These are phyloP conservation scores for Chelmon rostratus DNA, from an alignment of 2,797 vertebrate genomes.

Conservation along the genomic window DNA sequence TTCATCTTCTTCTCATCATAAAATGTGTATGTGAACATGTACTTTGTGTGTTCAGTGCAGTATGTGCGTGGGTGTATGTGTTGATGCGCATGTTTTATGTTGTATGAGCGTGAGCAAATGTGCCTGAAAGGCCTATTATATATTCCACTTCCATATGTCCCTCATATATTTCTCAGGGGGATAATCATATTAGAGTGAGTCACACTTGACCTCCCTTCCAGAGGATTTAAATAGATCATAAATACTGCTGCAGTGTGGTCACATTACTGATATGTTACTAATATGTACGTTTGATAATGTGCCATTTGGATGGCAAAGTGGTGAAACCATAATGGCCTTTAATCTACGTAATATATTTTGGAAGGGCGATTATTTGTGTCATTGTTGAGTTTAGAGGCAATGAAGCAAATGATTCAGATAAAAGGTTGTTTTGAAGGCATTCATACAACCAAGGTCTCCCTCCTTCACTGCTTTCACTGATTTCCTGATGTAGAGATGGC, in stretches of 20 bases:
- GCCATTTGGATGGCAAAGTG: constrained; percentile 24
- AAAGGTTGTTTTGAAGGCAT: constrained; percentile 67
- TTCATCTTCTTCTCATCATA: constrained; percentile 21
- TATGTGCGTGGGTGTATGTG: constrained; percentile 40
- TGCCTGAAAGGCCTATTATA: constrained; percentile 55
- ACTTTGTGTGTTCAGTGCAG: constrained; percentile 23
- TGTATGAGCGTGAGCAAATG: constrained; percentile 56
- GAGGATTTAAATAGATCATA: constrained; percentile 73
- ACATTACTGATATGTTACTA: constrained; percentile 47
- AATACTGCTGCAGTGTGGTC: constrained; percentile 53
- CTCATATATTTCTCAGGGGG: constrained; percentile 62
- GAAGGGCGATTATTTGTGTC: constrained; percentile 47
- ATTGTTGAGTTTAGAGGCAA: constrained; percentile 51
- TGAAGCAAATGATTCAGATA: constrained; percentile 57
- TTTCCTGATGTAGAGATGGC: constrained; percentile 66
- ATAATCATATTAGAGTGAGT: constrained; percentile 74
- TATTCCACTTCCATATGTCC: constrained; percentile 70
- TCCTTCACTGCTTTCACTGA: constrained; percentile 50
- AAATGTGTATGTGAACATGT: constrained; percentile 25
- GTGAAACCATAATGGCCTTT: constrained; percentile 36
- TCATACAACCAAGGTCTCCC: constrained; percentile 52
- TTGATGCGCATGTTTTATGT: constrained; percentile 55
- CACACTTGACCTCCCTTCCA: constrained; percentile 72
- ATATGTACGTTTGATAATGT: constrained; percentile 47
- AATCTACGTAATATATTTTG: constrained; percentile 50